Evolutionary conservation across 2,797 vertebrate genomes (phyloP).

Genomic region (Typhlichthys subterraneus): DNA sequence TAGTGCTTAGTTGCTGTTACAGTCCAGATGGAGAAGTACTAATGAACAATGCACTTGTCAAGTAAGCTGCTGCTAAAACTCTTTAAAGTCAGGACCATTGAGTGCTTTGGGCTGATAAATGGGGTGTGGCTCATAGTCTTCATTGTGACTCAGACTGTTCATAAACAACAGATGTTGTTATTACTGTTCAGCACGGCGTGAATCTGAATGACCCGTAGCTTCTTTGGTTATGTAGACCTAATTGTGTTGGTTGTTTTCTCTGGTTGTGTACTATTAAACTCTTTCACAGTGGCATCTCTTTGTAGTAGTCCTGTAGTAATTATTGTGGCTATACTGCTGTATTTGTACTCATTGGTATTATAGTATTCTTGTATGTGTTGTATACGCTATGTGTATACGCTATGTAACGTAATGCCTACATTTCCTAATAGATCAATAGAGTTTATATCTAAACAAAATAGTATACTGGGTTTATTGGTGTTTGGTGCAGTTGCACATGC

Average conservation of each 20-base stretch:
- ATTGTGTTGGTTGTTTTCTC: too few relatives aligned
- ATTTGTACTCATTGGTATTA: too few relatives aligned
- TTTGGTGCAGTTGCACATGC: too few relatives aligned
- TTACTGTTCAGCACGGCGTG: not conserved
- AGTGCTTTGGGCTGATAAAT: slow-evolving; percentile 4
- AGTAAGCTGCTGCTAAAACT: slow-evolving; percentile 9
- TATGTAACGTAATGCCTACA: too few relatives aligned
- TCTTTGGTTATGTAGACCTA: too few relatives aligned
- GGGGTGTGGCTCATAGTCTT: slow-evolving; percentile 26
- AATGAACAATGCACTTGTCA: slow-evolving; percentile 43
- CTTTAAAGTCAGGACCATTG: slow-evolving; percentile 15
- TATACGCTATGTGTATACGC: too few relatives aligned
- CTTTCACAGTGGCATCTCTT: too few relatives aligned
- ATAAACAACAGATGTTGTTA: slow-evolving; percentile 7
- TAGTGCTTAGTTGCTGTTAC: slow-evolving; percentile 21
- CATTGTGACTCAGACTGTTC: slow-evolving; percentile 20
- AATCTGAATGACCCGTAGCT: not conserved
- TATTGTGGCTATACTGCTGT: too few relatives aligned
- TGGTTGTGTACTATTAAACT: too few relatives aligned
- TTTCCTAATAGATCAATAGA: too few relatives aligned
- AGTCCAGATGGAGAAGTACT: slow-evolving; percentile 48
- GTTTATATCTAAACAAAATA: not conserved
- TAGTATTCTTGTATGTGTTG: too few relatives aligned
- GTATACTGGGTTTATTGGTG: not conserved
- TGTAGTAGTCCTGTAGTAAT: too few relatives aligned